Base-by-base conservation (phyloP, 2,113 vertebrate species). In the Pimephales promelas region DNA sequence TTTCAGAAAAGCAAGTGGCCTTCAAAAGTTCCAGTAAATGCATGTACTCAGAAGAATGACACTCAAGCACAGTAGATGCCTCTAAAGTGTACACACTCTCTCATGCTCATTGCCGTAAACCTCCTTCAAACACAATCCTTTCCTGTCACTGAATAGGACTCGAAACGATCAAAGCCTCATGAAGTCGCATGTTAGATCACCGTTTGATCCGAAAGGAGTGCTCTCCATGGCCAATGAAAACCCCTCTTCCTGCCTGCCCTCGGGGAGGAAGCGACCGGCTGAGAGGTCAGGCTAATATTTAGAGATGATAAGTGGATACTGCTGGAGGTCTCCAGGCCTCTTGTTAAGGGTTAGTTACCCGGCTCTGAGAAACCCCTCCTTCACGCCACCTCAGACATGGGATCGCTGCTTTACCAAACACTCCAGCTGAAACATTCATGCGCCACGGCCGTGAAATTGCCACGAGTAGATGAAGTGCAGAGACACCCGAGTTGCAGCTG, bases 211-310 rank as follows among this genome's bases (percentile, higher is more conserved):
- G 26, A 24, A 40, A 43, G 59, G 85, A 85, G 76, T 68, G 72
- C 84, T 85, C 84, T 80, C 77, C 77, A 85, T 61, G 18, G 74
- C 80, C 68, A 70, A 43, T 79, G 76, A 64, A 57, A 85, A 40
- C 49, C 43, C 31, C 45, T 80, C 56, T 64, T 85, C 71, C 62
- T 81, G 70, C 34, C 31, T 47, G 18, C 20, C 76, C 76, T 61
- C 57, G 61, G 68, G 66, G 77, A 85, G 84, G 76, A 85, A 85
- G 59, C 75, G 34, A 45, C 49, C 10, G 43, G 52, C 84, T 61
- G 75, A 80, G 81, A 80, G 86, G 81, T 87, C 86, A 87, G 81
- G 49, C 81, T 88, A 71, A 81, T 85, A 88, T 88, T 88, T 88
- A 87, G 84, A 85, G 81, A 83, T 85, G 73, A 86, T 86, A 86